These are phyloP conservation scores for Balaeniceps rex DNA, from an alignment of 2,113 vertebrate species.

Conservation along the genomic window DNA sequence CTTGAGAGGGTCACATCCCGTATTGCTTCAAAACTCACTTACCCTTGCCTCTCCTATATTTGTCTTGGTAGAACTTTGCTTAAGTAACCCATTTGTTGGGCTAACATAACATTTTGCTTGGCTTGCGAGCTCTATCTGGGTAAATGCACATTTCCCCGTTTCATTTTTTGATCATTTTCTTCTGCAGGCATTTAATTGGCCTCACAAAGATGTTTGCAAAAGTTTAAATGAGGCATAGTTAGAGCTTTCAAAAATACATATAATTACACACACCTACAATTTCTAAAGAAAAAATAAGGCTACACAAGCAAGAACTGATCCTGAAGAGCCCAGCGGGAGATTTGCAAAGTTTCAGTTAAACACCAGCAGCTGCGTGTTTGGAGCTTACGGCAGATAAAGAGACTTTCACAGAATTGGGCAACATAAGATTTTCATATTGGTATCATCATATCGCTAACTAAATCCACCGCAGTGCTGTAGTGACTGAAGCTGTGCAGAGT, in stretches of 20 bases:
- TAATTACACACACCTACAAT: conserved; percentile 68
- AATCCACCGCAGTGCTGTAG: background rate
- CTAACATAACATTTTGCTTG: conserved; percentile 79
- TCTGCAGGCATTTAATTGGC: conserved; percentile 68
- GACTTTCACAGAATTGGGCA: background rate
- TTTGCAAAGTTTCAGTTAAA: conserved; percentile 5
- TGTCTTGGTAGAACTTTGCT: conserved; percentile 69
- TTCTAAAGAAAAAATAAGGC: conserved; percentile 62
- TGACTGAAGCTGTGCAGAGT: background rate
- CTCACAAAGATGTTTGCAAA: conserved; percentile 69
- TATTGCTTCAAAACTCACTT: conserved; percentile 47
- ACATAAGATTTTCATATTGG: background rate
- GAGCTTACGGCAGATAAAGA: background rate
- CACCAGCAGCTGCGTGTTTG: background rate
- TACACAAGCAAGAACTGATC: conserved; percentile 30
- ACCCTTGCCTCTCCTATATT: conserved; percentile 66
- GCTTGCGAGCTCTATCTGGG: conserved; percentile 60
- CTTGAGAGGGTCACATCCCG: conserved; percentile 17
- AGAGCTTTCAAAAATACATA: conserved; percentile 66
- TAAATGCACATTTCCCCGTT: conserved; percentile 57
- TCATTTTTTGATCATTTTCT: conserved; percentile 69
- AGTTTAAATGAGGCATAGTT: conserved; percentile 68
- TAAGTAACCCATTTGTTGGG: conserved; percentile 72
- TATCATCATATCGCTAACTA: background rate
- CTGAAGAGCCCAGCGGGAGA: conserved; percentile 23